These are phyloP conservation scores for Varanus salvator DNA, from an alignment of 2,113 vertebrate genomes.

Conservation along the genomic window DNA sequence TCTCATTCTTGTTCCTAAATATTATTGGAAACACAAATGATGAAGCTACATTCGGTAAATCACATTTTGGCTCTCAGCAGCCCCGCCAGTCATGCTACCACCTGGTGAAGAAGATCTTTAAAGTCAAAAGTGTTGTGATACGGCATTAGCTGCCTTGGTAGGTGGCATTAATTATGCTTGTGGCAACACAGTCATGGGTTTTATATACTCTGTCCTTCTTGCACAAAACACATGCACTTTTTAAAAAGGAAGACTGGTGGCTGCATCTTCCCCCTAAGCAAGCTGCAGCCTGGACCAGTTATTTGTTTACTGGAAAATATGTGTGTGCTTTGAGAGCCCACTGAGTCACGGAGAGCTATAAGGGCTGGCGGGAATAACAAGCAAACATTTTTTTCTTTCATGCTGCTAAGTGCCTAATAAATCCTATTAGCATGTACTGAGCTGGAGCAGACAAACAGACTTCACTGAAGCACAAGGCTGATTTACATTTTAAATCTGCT, in stretches of 20 bases:
- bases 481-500: constrained; percentile 11
- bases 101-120: not conserved
- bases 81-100: not conserved
- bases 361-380: constrained; percentile 39
- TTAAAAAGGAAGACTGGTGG: constrained; percentile 39
- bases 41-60: not conserved
- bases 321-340: constrained; percentile 54
- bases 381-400: constrained; percentile 62
- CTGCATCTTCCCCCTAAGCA: constrained; percentile 25
- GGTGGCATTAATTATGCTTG: constrained; percentile 3
- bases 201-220: not conserved
- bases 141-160: not conserved
- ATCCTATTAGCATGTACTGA: constrained; percentile 53
- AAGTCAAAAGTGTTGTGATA: not conserved
- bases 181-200: not conserved
- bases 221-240: too few relatives aligned
- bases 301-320: constrained; percentile 66
- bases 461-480: constrained; percentile 48
- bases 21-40: not conserved
- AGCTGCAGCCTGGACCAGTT: constrained; percentile 47
- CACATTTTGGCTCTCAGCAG: not conserved
- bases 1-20: not conserved
- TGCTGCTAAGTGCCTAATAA: constrained; percentile 59
- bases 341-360: constrained; percentile 50
- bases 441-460: constrained; percentile 49